Conservation (phyloP, 1,140 invertebrate genomes). For the Nymphalis io region DNA sequence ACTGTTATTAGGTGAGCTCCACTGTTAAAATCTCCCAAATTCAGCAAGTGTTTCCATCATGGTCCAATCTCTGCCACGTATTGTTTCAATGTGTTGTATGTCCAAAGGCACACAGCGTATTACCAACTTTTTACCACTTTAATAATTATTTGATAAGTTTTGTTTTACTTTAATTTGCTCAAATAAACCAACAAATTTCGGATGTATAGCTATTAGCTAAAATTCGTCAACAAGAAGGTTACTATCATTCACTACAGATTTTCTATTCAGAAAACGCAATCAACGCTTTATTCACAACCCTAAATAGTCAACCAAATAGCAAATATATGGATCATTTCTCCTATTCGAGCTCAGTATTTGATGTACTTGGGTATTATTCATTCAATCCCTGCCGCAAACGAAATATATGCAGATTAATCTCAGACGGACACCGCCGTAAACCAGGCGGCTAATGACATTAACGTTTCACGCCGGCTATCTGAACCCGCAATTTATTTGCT, state of each 20-base stretch:
- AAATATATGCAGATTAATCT: conserved; percentile 18
- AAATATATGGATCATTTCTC: not conserved
- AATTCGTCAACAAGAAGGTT: not conserved
- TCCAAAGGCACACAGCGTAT: too few species aligned
- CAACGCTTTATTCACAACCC: not conserved
- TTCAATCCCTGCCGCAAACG: conserved; percentile 4
- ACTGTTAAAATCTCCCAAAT: too few species aligned
- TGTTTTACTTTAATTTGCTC: too few species aligned
- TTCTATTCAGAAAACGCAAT: not conserved
- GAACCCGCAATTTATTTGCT: conserved; percentile 13
- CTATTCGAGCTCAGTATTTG: not conserved
- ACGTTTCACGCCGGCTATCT: not conserved
- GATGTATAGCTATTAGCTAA: too few species aligned
- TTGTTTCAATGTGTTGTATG: too few species aligned
- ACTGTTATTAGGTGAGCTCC: too few species aligned
- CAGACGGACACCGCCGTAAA: conserved; percentile 14
- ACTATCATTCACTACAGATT: not conserved
- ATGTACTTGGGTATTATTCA: conserved; percentile 12
- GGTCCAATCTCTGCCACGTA: too few species aligned
- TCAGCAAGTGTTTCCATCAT: too few species aligned
- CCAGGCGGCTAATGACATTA: conserved; percentile 7
- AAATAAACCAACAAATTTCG: too few species aligned
- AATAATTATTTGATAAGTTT: too few species aligned
- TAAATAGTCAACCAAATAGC: not conserved
- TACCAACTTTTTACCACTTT: too few species aligned